A percentile compares a stretch with the other conserved stretches of the same genome.
phyloP scores from a whole-genome alignment of 2,888 invertebrate genomes.

The Trissoscelio sp. region DNA sequence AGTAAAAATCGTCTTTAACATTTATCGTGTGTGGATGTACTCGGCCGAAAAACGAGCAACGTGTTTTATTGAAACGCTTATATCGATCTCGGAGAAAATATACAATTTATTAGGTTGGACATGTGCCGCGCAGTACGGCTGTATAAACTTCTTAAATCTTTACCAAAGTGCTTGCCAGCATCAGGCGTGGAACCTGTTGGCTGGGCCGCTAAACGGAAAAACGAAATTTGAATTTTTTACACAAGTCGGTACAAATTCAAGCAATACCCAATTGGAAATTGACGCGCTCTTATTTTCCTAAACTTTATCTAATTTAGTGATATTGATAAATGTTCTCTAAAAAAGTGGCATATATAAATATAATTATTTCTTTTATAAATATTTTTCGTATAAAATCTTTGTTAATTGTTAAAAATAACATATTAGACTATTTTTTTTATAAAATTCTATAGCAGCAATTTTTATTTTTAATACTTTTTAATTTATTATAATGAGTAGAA shows the following conservation, averaged over 20 bases:
- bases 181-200: conserved; percentile 49
- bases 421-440: no score
- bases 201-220: conserved; percentile 27
- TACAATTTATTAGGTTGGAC: conserved; percentile 61
- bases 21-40: conserved; percentile 38
- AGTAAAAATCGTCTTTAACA: conserved; percentile 35
- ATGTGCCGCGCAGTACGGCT: conserved; percentile 39
- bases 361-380: no score
- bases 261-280: conserved; percentile 23
- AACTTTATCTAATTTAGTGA: no score
- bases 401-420: no score
- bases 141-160: conserved; percentile 66
- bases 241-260: background rate
- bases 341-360: no score
- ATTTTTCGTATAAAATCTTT: no score
- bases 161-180: conserved; percentile 46
- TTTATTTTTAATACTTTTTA: no score
- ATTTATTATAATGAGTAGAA: no score
- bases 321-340: no score
- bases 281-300: no score
- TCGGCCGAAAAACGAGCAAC: conserved; percentile 26
- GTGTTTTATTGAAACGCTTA: conserved; percentile 49
- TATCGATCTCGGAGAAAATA: conserved; percentile 48
- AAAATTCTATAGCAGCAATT: no score
- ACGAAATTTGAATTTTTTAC: conserved; percentile 38